Conservation (phyloP, 2,797 vertebrate species). For the Myotis planiceps region DNA sequence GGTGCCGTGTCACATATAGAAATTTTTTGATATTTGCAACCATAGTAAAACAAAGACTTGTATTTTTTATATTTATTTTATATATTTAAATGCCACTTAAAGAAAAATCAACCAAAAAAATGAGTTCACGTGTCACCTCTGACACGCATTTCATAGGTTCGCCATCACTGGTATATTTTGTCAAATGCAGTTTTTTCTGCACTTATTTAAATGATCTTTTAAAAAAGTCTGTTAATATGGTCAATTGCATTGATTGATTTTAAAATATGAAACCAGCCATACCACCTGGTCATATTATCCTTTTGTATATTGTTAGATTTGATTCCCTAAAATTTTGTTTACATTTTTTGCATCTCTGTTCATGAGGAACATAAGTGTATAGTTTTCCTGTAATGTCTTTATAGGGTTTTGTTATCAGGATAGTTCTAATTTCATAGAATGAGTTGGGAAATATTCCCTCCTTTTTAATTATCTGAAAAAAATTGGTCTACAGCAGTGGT, state of each 20-base stretch:
- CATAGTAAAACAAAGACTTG: too few relatives aligned
- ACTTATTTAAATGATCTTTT: background rate
- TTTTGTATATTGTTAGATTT: constrained; percentile 35
- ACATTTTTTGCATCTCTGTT: constrained; percentile 8
- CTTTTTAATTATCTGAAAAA: constrained; percentile 7
- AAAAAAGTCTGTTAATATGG: background rate
- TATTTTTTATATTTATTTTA: too few relatives aligned
- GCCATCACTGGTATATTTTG: background rate
- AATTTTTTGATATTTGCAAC: too few relatives aligned
- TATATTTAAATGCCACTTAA: too few relatives aligned
- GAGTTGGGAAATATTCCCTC: background rate
- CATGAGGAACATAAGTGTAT: background rate
- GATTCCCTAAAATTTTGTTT: background rate
- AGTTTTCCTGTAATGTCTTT: constrained; percentile 30
- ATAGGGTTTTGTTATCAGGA: background rate
- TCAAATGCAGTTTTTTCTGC: background rate
- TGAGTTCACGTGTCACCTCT: too few relatives aligned
- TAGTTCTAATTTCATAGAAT: constrained; percentile 12
- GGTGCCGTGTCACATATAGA: too few relatives aligned
- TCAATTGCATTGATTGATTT: background rate
- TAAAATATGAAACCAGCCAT: constrained; percentile 10
- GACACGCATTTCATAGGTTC: too few relatives aligned
- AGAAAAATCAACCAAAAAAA: too few relatives aligned
- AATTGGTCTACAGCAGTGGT: background rate
- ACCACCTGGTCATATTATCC: background rate